These are phyloP conservation scores for Coranthus polyacanthus DNA, from an alignment of 2,797 vertebrate genomes.

Conservation along the genomic window DNA sequence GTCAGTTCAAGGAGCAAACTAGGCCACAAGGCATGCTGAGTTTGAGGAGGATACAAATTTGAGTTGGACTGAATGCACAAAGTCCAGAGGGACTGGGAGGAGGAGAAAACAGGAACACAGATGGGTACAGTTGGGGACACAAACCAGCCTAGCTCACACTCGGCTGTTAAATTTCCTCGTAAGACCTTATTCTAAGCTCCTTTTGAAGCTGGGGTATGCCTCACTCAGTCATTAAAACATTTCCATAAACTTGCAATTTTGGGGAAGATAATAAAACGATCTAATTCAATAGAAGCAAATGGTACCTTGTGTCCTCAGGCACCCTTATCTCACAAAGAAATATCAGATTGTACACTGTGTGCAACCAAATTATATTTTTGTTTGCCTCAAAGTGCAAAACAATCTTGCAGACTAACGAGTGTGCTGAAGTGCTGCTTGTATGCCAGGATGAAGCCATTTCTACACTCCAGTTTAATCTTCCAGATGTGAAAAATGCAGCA, in stretches of 20 bases:
- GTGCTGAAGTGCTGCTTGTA: constrained; percentile 36
- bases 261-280: constrained; percentile 64
- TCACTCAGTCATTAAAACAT: constrained; percentile 51
- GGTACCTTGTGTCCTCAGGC: constrained; percentile 56
- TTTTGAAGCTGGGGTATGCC: constrained; percentile 45
- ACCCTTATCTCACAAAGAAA: constrained; percentile 44
- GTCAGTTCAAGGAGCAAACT: constrained; percentile 50
- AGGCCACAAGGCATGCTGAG: constrained; percentile 9
- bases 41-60: constrained; percentile 25
- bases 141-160: constrained; percentile 18
- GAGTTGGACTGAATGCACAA: constrained; percentile 37
- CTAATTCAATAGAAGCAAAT: constrained; percentile 59
- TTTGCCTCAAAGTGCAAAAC: constrained; percentile 65
- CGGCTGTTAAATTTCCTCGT: constrained; percentile 28
- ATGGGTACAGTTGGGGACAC: constrained; percentile 46
- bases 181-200: constrained; percentile 34
- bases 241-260: constrained; percentile 65
- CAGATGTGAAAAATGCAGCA: constrained; percentile 51
- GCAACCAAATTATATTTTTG: constrained; percentile 68
- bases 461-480: constrained; percentile 44
- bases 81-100: constrained; percentile 42
- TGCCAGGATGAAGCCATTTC: constrained; percentile 48
- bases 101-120: constrained; percentile 24
- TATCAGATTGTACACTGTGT: constrained; percentile 52
- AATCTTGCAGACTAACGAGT: constrained; percentile 54